Evolutionary conservation across 2,888 invertebrate genomes (phyloP).

Genomic region (Ellobium chinense): DNA sequence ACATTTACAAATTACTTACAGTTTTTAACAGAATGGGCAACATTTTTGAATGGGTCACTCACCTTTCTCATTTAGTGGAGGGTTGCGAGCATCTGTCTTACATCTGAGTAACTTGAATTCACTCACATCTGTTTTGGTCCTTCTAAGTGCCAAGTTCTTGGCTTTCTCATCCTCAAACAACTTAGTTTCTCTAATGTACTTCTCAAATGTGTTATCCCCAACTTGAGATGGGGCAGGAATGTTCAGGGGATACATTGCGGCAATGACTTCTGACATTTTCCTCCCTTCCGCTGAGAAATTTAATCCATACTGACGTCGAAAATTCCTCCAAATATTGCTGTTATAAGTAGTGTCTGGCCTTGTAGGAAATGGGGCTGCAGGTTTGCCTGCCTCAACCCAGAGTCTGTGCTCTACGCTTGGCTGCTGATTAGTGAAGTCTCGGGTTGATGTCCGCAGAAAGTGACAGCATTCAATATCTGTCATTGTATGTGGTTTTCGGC

Average conservation of each 20-base stretch:
- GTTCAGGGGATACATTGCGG: constrained; percentile 77
- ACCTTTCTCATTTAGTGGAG: constrained; percentile 76
- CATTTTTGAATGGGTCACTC: no score
- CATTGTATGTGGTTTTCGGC: constrained; percentile 64
- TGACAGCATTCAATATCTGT: constrained; percentile 76
- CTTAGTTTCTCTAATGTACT: constrained; percentile 73
- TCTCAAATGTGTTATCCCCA: constrained; percentile 74
- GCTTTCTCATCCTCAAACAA: constrained; percentile 72
- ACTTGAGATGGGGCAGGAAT: constrained; percentile 76
- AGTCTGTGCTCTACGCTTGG: constrained; percentile 70
- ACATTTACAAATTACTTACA: no score
- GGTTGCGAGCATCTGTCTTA: constrained; percentile 74
- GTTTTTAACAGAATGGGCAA: no score
- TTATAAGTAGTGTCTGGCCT: constrained; percentile 73
- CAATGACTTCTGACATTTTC: constrained; percentile 74
- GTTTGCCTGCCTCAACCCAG: constrained; percentile 78
- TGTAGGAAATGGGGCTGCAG: constrained; percentile 69
- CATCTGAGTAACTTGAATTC: constrained; percentile 70
- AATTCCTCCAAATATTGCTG: constrained; percentile 78
- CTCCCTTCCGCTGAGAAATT: constrained; percentile 66
- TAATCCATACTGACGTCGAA: constrained; percentile 73
- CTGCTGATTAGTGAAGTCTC: constrained; percentile 64
- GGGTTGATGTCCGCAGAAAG: constrained; percentile 66
- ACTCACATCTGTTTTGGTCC: constrained; percentile 67
- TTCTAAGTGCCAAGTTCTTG: constrained; percentile 66